Conservation (phyloP, 2,797 vertebrate genomes). For the Euphonia xanthogaster region DNA sequence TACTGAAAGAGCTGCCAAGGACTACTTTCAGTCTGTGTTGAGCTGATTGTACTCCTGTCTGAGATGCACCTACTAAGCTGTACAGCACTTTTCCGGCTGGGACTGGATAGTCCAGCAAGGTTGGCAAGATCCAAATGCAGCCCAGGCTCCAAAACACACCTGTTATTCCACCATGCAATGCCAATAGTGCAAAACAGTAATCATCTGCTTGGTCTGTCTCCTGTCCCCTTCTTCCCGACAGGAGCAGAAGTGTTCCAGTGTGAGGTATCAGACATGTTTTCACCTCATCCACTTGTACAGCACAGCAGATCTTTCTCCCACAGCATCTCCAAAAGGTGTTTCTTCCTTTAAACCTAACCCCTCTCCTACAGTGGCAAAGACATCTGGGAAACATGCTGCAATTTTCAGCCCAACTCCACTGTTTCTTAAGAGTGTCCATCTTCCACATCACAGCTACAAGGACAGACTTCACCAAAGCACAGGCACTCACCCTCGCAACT, state of each 20-base stretch:
- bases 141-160: not conserved
- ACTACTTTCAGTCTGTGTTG: not conserved
- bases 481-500: not conserved
- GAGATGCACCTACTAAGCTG: accelerated
- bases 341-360: not conserved
- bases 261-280: accelerated
- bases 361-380: not conserved
- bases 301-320: not conserved
- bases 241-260: not conserved
- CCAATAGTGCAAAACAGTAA: not conserved
- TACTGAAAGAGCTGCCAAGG: not conserved
- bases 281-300: not conserved
- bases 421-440: accelerated
- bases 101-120: not conserved
- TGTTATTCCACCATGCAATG: not conserved
- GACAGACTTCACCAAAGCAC: not conserved
- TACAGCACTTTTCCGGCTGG: not conserved
- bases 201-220: not conserved
- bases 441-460: not conserved
- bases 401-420: not conserved
- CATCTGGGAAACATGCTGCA: not conserved
- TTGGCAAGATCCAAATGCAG: not conserved
- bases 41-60: not conserved
- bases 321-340: not conserved
- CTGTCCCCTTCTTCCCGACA: not conserved